A percentile compares a stretch with the other conserved stretches of the same genome.
phyloP scores from a whole-genome alignment of 2,888 invertebrate genomes.

The Sinelater perroti region DNA sequence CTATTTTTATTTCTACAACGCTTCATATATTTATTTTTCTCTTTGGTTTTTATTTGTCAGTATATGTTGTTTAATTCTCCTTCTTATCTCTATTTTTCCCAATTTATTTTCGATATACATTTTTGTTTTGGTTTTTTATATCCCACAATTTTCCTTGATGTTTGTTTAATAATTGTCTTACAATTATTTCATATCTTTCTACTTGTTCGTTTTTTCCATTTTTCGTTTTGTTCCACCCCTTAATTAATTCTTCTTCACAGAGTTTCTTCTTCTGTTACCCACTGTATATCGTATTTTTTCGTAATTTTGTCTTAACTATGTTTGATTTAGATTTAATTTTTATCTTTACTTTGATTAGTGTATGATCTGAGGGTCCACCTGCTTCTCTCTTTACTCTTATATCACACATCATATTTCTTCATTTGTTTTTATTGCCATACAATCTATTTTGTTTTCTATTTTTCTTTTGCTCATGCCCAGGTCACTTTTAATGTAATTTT shows the following conservation, averaged over 20 bases:
- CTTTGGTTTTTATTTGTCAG: too few species aligned
- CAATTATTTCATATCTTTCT: constrained; percentile 1
- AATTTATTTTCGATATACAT: too few species aligned
- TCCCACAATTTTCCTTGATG: not conserved
- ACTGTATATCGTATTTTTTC: not conserved
- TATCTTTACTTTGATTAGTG: not conserved
- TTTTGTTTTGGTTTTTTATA: not conserved
- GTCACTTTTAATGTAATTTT: too few species aligned
- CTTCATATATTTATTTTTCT: too few species aligned
- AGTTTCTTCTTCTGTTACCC: not conserved
- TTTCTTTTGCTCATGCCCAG: too few species aligned
- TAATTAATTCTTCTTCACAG: not conserved
- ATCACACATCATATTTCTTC: not conserved
- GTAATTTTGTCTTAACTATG: not conserved
- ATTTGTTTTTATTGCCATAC: not conserved
- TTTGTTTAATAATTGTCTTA: not conserved
- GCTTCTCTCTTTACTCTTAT: not conserved
- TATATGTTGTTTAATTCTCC: too few species aligned
- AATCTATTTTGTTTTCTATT: too few species aligned
- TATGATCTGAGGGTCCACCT: not conserved
- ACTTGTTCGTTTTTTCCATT: not conserved
- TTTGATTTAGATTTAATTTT: not conserved
- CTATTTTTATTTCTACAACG: too few species aligned
- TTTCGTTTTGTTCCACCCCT: not conserved
- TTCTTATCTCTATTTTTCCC: too few species aligned